Evolutionary conservation across 1,140 invertebrate species (phyloP).

Genomic region (Cydia fagiglandana): DNA sequence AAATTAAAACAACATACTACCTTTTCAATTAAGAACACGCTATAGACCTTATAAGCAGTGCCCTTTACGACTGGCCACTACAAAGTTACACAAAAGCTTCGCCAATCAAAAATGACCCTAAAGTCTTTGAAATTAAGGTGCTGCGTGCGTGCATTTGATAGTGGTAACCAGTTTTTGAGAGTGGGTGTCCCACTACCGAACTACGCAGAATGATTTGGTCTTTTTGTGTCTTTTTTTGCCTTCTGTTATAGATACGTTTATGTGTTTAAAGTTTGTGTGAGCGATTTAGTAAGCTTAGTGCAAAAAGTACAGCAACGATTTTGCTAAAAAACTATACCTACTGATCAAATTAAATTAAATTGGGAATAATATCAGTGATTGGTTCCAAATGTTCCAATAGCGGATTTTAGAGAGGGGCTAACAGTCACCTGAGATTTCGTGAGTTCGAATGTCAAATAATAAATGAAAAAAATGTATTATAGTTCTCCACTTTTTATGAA

Average conservation of each 20-base stretch:
- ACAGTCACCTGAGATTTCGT: no score
- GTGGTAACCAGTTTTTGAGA: constrained; percentile 36
- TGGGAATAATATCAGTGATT: no score
- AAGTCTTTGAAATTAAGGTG: constrained; percentile 10
- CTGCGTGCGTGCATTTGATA: constrained; percentile 31
- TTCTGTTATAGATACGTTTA: constrained; percentile 13
- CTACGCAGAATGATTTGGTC: constrained; percentile 45
- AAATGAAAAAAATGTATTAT: no score
- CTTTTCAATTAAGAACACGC: neutral
- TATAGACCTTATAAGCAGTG: constrained; percentile 35
- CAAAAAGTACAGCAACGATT: neutral
- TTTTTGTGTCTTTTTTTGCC: constrained; percentile 22
- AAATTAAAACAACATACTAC: constrained; percentile 38
- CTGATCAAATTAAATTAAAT: no score
- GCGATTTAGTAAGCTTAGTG: neutral
- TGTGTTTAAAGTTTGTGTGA: neutral
- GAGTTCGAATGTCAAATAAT: no score
- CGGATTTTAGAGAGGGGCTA: no score
- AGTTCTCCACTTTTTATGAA: no score
- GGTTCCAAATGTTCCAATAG: no score
- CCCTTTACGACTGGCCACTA: constrained; percentile 42
- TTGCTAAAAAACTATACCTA: neutral
- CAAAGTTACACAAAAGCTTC: constrained; percentile 30
- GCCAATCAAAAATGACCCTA: constrained; percentile 31
- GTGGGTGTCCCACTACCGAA: constrained; percentile 47